Base-by-base conservation (phyloP, 2,113 vertebrate species). In the Silurus glanis region DNA sequence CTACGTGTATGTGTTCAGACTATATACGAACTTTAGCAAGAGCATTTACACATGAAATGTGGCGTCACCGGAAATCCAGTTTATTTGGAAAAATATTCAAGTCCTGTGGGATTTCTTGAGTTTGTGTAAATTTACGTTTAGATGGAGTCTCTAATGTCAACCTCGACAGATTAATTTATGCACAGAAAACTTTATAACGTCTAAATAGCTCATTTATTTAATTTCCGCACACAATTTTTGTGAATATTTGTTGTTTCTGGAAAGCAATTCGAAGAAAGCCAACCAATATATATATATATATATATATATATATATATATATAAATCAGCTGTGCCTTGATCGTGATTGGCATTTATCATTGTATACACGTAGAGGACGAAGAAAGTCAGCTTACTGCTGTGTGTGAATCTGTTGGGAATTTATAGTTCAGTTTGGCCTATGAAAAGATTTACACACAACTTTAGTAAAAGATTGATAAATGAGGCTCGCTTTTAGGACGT, bases 401-500 rank as follows among this genome's bases (percentile, higher is more conserved):
- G 13, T 75, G 47, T 51, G 51, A 74, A 74, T 74, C 45, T 51
- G 72, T 51, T 55, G 21, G n/a, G 6, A 16, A 25, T 23, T n/a
- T 78, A 55, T 55, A 7, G 23, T 74, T 74, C 5, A 1, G 12
- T 53, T 76, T 7, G 49, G 49, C 5, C 4, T 6, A 14, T n/a
- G 23, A 76, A 78, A 23, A 55, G 12, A 55, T 78, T 78, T 55
- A 75, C 23, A 25, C 23, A 55, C 47, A 75, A 6, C 9, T 76
- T 23, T 14, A 53, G 9, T n/a, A 51, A 75, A 75, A 53, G 47
- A 23, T 75, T 23, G 21, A 75, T 53, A n/a, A 76, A 76, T 7
- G 49, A 76, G 45, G 71, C 71, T 74, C 0, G 19, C 0, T 89
- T 91, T 92, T 91, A 86, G 90, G 62, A 51, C 13, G 2, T 16